Evolutionary conservation across 2,888 invertebrate species (phyloP).

Genomic region (Sthenelais limicola): DNA sequence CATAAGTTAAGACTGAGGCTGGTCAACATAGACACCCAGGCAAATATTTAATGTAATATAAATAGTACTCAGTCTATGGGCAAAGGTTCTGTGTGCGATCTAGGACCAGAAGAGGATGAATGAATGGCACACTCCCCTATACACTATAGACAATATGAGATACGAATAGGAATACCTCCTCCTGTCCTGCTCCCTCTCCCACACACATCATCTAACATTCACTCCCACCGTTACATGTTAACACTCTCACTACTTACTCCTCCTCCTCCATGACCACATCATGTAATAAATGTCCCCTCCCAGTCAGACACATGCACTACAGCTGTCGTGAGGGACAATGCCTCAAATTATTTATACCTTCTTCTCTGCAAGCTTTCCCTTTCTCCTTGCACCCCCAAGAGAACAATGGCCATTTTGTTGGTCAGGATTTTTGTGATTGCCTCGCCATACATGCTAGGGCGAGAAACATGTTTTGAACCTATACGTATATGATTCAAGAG

Average conservation of each 20-base stretch:
- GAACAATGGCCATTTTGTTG: too few relatives aligned
- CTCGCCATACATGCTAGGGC: too few relatives aligned
- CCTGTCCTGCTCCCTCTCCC: neutral
- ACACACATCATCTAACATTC: neutral
- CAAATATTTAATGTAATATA: too few relatives aligned
- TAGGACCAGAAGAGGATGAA: neutral
- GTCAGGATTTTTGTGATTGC: too few relatives aligned
- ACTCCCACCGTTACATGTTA: neutral
- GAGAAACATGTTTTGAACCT: too few relatives aligned
- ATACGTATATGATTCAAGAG: too few relatives aligned
- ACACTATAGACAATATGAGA: too few relatives aligned
- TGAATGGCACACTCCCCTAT: neutral
- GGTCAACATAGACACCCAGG: too few relatives aligned
- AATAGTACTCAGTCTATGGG: too few relatives aligned
- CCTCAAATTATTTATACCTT: constrained; percentile 6
- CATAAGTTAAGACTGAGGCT: too few relatives aligned
- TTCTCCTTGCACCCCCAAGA: neutral
- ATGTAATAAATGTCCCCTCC: constrained; percentile 25
- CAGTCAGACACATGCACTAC: constrained; percentile 20
- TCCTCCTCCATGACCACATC: neutral
- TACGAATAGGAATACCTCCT: too few relatives aligned
- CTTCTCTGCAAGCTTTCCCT: constrained; percentile 1
- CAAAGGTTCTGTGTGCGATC: too few relatives aligned
- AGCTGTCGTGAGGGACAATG: constrained; percentile 34
- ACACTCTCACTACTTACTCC: neutral